Conservation (phyloP, 2,797 vertebrate species). For the Anisognathus igniventris region DNA sequence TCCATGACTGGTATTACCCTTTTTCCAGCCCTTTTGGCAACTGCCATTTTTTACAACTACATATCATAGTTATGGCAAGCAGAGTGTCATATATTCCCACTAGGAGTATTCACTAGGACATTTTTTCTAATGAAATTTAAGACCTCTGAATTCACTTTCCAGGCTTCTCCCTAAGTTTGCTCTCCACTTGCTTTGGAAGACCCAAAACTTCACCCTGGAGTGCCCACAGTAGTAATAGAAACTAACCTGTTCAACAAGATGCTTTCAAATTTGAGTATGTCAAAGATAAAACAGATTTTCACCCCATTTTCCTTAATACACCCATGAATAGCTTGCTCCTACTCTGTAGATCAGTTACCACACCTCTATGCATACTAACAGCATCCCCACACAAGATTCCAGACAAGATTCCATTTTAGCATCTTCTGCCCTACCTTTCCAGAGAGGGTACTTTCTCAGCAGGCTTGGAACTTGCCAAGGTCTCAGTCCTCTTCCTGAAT, state of each 20-base stretch:
- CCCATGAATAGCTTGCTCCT: rapidly evolving
- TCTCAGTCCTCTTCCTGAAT: not conserved
- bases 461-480: not conserved
- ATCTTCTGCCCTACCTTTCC: not conserved
- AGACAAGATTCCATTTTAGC: not conserved
- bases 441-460: not conserved
- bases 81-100: not conserved
- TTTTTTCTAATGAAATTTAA: not conserved
- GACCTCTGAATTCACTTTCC: not conserved
- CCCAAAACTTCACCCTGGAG: not conserved
- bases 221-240: not conserved
- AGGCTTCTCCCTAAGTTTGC: not conserved
- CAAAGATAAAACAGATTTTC: not conserved
- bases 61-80: not conserved
- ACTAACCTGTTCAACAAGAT: not conserved
- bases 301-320: not conserved
- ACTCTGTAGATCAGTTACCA: not conserved
- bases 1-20: not conserved
- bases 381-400: not conserved
- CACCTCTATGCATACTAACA: rapidly evolving
- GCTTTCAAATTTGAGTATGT: not conserved
- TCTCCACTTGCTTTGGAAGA: not conserved
- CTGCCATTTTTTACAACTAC: not conserved
- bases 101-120: not conserved
- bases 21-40: not conserved